Evolutionary conservation across 2,797 vertebrate species (phyloP).

Genomic region (Xenopus petersii): DNA sequence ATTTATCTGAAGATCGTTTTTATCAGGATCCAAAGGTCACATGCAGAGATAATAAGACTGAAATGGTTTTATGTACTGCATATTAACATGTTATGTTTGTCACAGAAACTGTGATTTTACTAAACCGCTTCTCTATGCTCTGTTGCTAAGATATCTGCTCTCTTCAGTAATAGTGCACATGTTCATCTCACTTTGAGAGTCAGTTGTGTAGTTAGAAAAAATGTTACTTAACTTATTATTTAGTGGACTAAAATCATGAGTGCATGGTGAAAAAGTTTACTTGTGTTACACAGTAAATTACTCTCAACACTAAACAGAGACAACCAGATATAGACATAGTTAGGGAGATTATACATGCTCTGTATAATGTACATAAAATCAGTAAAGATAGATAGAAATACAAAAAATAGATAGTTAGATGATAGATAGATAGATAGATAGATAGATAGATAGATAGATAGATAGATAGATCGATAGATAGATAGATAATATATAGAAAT

Average conservation of each 20-base stretch:
- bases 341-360: no score
- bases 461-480: no score
- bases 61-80: slow-evolving; percentile 26
- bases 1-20: slow-evolving; percentile 1
- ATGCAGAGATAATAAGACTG: slow-evolving; percentile 24
- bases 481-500: no score
- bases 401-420: no score
- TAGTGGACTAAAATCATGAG: background rate
- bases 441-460: no score
- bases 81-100: slow-evolving; percentile 17
- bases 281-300: background rate
- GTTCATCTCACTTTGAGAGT: background rate
- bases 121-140: background rate
- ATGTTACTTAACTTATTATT: slow-evolving; percentile 7
- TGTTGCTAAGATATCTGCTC: no score
- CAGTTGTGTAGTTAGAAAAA: background rate
- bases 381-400: no score
- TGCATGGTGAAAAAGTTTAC: no score
- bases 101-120: slow-evolving; percentile 13
- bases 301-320: background rate
- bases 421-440: no score
- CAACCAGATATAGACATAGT: no score
- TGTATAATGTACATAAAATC: no score
- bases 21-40: slow-evolving; percentile 1
- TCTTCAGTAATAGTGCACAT: background rate